phyloP scores from a whole-genome alignment of 2,888 invertebrate species.

The Papilio demoleus region DNA sequence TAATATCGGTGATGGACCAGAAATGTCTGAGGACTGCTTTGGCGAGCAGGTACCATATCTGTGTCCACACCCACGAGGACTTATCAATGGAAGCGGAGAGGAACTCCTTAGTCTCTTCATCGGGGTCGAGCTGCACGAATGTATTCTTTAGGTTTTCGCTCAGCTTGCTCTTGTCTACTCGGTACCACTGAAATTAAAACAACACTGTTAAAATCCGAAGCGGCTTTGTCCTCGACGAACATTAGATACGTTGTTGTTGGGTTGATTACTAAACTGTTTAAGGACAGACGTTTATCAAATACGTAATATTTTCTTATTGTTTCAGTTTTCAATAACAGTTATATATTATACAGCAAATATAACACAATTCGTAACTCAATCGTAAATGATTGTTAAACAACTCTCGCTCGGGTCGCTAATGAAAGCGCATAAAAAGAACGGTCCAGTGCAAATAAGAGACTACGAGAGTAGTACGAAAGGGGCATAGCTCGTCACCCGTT shows the following conservation, averaged over 20 bases:
- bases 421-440: conserved; percentile 76
- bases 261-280: not conserved
- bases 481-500: conserved; percentile 80
- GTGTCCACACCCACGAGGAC: conserved; percentile 93
- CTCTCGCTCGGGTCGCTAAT: conserved; percentile 69
- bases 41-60: conserved; percentile 95
- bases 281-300: not conserved
- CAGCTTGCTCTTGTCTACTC: conserved; percentile 82
- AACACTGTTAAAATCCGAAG: not conserved
- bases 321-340: not conserved
- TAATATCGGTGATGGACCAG: conserved; percentile 97
- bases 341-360: not conserved
- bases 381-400: conserved; percentile 77
- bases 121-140: conserved; percentile 87
- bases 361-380: conserved; percentile 52
- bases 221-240: not conserved
- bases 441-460: conserved; percentile 82
- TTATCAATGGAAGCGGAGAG: conserved; percentile 89
- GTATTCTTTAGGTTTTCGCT: conserved; percentile 80
- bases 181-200: conserved; percentile 88
- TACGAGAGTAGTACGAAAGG: conserved; percentile 77
- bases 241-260: not conserved
- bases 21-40: conserved; percentile 93
- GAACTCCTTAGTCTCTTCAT: conserved; percentile 89
- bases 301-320: not conserved